These are phyloP conservation scores for Etheostoma perlongum DNA, from an alignment of 2,797 vertebrate genomes.

Conservation along the genomic window DNA sequence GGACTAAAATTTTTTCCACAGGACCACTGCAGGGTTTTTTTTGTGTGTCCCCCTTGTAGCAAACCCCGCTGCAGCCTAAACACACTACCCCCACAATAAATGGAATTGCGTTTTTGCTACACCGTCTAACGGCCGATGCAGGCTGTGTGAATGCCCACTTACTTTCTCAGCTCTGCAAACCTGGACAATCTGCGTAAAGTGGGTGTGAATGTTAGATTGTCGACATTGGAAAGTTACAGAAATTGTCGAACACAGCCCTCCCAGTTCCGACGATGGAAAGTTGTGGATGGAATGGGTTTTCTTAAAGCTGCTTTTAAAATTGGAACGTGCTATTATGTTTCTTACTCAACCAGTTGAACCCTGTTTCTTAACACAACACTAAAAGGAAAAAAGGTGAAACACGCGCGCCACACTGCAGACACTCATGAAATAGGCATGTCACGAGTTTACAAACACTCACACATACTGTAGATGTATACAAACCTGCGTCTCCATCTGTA, in stretches of 20 bases:
- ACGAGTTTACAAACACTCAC: constrained; percentile 36
- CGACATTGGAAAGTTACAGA: not conserved
- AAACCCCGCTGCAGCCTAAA: too few species aligned
- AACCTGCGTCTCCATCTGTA: constrained; percentile 79
- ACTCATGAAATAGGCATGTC: constrained; percentile 42
- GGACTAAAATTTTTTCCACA: too few species aligned
- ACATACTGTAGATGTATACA: constrained; percentile 50
- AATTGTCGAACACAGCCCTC: not conserved
- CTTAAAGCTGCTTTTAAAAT: not conserved
- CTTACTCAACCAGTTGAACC: not conserved
- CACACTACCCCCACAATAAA: too few species aligned
- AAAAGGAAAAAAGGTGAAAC: constrained; percentile 7
- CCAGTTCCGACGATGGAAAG: too few species aligned
- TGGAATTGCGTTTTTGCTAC: too few species aligned
- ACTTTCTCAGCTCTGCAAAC: not conserved
- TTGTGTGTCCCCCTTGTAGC: too few species aligned
- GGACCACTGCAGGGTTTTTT: too few species aligned
- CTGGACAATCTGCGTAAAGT: not conserved
- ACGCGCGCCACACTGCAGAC: constrained; percentile 18
- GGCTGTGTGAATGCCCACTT: too few species aligned
- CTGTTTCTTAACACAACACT: constrained; percentile 3
- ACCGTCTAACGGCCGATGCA: too few species aligned
- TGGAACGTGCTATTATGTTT: not conserved
- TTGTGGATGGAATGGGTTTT: not conserved
- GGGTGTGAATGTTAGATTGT: too few species aligned